phyloP scores from a whole-genome alignment of 2,113 vertebrate genomes.

The Todiramphus chloris region DNA sequence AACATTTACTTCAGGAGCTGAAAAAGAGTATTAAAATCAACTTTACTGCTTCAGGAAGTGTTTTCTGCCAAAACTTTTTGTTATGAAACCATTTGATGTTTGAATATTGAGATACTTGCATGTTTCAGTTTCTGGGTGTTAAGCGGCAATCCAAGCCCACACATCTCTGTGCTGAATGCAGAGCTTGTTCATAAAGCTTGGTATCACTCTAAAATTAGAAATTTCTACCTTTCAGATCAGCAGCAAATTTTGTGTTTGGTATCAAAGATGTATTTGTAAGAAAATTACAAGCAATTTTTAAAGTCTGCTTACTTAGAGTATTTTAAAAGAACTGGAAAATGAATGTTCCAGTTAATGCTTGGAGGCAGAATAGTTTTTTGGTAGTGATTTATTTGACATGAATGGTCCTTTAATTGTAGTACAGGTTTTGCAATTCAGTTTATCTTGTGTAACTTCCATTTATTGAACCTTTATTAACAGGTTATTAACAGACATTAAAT shows the following conservation, averaged over 20 bases:
- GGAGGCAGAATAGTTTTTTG: not conserved
- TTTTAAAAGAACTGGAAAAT: not conserved
- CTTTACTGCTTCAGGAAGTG: not conserved
- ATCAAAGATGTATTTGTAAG: not conserved
- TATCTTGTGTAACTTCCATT: not conserved
- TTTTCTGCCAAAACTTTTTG: not conserved
- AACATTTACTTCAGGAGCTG: not conserved
- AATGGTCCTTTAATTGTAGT: not conserved
- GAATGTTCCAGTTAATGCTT: not conserved
- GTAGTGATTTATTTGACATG: not conserved
- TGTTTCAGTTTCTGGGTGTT: not conserved
- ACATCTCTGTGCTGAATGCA: not conserved
- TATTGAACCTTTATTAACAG: not conserved
- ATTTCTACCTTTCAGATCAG: not conserved
- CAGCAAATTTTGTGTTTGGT: not conserved
- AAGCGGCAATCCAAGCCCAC: not conserved
- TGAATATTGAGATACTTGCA: not conserved
- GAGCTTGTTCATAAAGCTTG: not conserved
- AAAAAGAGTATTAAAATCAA: not conserved
- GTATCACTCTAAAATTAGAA: not conserved
- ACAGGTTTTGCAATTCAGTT: not conserved
- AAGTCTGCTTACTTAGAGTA: not conserved
- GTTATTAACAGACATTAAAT: not conserved
- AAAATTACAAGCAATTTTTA: not conserved
- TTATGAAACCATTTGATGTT: not conserved